phyloP scores from a whole-genome alignment of 2,888 invertebrate genomes.

The Nomada fabriciana region DNA sequence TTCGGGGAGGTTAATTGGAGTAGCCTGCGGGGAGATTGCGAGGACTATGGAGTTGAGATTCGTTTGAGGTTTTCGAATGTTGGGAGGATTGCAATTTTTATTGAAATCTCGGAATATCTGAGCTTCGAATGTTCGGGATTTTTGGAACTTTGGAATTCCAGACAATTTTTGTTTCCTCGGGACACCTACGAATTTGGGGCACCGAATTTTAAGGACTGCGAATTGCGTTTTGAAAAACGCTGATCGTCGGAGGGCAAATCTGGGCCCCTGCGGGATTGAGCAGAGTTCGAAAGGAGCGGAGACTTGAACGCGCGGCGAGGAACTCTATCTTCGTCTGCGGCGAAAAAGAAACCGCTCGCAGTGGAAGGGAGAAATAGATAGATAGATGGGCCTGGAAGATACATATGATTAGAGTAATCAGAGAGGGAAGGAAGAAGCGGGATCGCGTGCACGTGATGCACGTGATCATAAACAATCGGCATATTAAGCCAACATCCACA shows the following conservation, averaged over 20 bases:
- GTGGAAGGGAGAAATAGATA: not conserved
- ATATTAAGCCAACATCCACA: constrained; percentile 63
- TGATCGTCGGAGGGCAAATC: not conserved
- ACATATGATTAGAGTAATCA: constrained; percentile 53
- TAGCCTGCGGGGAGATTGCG: too few species aligned
- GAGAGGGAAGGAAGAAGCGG: constrained; percentile 19
- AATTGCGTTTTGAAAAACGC: not conserved
- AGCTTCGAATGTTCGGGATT: too few species aligned
- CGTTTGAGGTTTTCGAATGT: too few species aligned
- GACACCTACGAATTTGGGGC: too few species aligned
- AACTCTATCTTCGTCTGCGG: not conserved
- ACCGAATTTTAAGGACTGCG: too few species aligned
- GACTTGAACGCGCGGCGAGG: constrained; percentile 35
- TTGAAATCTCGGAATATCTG: too few species aligned
- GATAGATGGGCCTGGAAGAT: not conserved
- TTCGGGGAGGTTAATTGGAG: too few species aligned
- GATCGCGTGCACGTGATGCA: constrained; percentile 63
- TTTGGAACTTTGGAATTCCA: too few species aligned
- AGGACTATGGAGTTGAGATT: too few species aligned
- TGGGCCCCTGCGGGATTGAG: not conserved
- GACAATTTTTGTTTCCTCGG: too few species aligned
- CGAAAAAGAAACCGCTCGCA: not conserved
- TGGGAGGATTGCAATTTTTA: too few species aligned
- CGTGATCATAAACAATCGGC: constrained; percentile 67
- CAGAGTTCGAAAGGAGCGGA: not conserved